Evolutionary conservation across 2,888 invertebrate genomes (phyloP), one percentile per base, ranked within the genome.

Genomic region (Sinopyrophorus schimmeli): DNA sequence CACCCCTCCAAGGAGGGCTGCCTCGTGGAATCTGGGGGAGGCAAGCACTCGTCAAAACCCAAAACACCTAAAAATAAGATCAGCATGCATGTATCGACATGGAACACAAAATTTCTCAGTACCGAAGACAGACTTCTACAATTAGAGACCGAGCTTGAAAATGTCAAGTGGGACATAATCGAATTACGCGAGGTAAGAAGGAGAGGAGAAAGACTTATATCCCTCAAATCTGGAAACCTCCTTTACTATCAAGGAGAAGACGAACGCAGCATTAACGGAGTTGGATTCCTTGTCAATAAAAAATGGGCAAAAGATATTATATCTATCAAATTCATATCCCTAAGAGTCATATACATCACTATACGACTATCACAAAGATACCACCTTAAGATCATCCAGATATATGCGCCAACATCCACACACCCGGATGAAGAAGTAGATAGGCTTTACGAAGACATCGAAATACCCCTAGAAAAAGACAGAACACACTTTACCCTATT

Each of bases 231-330:
- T 10, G 18, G 32, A 16, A 32, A 32, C 10, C 32, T 32, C n/a
- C 32, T 32, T 2, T 32, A 32, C 3, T 32, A 32, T 32, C n/a
- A 32, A 18, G 32, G 17, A 18, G 32, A 32, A 32, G 18, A 32
- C 10, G 32, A 32, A 9, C 17, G 18, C 11, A 32, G n/a, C 18
- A 32, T 17, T 10, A 32, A 32, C 11, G 32, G 32, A 17, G 32
- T 32, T 17, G 32, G 32, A 17, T 18, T 32, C 9, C 32, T 32
- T 2, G 18, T 32, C n/a, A 32, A 32, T 10, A 32, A 32, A 32
- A 17, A 18, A 17, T 32, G 32, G 18, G 20, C 20, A 9, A n/a
- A n/a, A n/a, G n/a, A n/a, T n/a, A n/a, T n/a, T n/a, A n/a, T n/a
- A n/a, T n/a, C n/a, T n/a, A n/a, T n/a, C n/a, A n/a, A n/a, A n/a